phyloP scores from a whole-genome alignment of 2,888 invertebrate species.

The Isotomurus palustris region DNA sequence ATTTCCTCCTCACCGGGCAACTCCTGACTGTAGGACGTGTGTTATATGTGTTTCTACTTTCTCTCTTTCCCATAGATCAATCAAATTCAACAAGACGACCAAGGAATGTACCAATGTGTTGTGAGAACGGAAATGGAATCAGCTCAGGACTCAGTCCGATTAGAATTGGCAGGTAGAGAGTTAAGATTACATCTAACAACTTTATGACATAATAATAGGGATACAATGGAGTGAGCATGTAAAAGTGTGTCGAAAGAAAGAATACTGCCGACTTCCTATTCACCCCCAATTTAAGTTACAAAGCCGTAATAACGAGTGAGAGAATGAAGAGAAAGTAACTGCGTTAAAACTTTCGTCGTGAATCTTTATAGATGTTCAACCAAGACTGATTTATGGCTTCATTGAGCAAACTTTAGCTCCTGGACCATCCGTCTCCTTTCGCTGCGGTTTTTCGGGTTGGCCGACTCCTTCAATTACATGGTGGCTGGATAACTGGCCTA shows the following conservation, averaged over 20 bases:
- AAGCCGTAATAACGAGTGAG: background rate
- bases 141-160: slow-evolving; percentile 34
- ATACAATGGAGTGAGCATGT: too few relatives aligned
- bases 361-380: slow-evolving; percentile 63
- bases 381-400: slow-evolving; percentile 68
- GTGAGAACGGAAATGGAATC: slow-evolving; percentile 37
- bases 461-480: slow-evolving; percentile 65
- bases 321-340: background rate
- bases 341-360: slow-evolving; percentile 10
- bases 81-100: slow-evolving; percentile 42
- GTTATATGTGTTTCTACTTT: background rate
- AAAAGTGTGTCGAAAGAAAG: background rate
- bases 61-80: slow-evolving; percentile 32
- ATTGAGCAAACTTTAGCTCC: slow-evolving; percentile 73
- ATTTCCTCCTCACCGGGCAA: background rate
- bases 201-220: background rate
- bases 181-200: background rate
- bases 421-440: slow-evolving; percentile 70
- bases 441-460: slow-evolving; percentile 70
- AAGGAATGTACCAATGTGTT: slow-evolving; percentile 42
- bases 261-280: too few relatives aligned
- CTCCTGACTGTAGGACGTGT: background rate
- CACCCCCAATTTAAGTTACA: background rate
- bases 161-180: slow-evolving; percentile 45
- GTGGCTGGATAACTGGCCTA: slow-evolving; percentile 29